These are phyloP conservation scores for Drosophila incognita DNA, from an alignment of 2,888 invertebrate species.

Conservation along the genomic window DNA sequence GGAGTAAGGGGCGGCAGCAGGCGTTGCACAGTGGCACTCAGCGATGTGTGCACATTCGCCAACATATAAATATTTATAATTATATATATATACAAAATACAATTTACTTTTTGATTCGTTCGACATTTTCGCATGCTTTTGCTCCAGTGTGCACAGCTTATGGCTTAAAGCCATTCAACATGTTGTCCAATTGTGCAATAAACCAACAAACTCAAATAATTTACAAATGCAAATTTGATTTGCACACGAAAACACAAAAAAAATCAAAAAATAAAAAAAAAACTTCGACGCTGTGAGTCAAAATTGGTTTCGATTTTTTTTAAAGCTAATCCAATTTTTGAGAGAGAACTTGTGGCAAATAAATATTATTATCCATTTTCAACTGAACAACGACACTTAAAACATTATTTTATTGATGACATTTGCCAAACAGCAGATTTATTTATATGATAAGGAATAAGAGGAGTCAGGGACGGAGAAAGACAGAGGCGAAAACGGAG, in stretches of 20 bases:
- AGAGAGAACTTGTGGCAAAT: neutral
- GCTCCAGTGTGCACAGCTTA: constrained; percentile 48
- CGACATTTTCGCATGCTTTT: constrained; percentile 2
- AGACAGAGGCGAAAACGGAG: no score
- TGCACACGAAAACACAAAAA: constrained; percentile 4
- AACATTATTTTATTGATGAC: neutral
- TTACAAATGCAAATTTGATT: constrained; percentile 67
- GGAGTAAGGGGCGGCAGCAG: constrained; percentile 8
- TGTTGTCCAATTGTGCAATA: constrained; percentile 70
- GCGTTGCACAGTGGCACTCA: constrained; percentile 23
- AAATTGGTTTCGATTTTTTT: neutral
- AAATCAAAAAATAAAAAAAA: constrained; percentile 1
- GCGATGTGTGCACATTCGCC: neutral
- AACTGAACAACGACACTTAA: neutral
- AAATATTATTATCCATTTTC: neutral
- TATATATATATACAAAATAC: neutral
- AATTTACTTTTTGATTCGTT: neutral
- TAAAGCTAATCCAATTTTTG: neutral
- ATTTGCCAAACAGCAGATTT: neutral
- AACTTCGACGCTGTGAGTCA: neutral
- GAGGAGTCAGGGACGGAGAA: no score
- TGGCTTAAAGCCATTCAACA: constrained; percentile 59
- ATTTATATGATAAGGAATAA: neutral
- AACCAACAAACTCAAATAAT: constrained; percentile 56
- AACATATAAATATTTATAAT: neutral